Evolutionary conservation across 2,113 vertebrate genomes (phyloP), one percentile per base, ranked within the genome.

Genomic region (Forbesichthys papilliferus): DNA sequence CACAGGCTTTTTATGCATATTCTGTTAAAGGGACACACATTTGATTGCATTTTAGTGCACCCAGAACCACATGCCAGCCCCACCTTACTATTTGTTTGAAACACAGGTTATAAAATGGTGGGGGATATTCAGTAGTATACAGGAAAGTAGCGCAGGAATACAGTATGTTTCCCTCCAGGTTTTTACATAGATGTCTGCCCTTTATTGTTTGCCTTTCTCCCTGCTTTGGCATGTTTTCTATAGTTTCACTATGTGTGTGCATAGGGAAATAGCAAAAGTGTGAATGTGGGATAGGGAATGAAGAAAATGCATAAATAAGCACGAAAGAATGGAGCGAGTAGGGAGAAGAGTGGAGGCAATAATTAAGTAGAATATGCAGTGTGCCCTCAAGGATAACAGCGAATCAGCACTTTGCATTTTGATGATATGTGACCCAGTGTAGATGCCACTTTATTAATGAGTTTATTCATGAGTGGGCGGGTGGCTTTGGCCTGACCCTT

Each of bases 381-480:
- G 20, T 1, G 62, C 60, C 80, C 80, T 75, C 57, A 11, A 74
- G 81, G 79, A 61, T 79, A 66, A 47, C 63, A 78, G 64, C 48
- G 36, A 78, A 73, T 85, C 77, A 85, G 83, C 78, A 75, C 75
- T 85, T 85, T 80, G 74, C 65, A 81, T 87, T 88, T 77, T 74
- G 75, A 88, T 88, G 70, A 13, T 71, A 79, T 80, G 60, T 48
- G 71, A 81, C 65, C 79, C 69, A 66, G 58, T 48, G 56, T 69
- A 69, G 75, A 80, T 75, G 66, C 54, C 62, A 62, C 70, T 78
- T 81, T 81, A 84, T 88, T 84, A 84, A 88, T 84, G 74, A 79
- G 61, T 75, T 82, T 78, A 77, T 84, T 80, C 82, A 84, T 84
- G 80, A 78, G 72, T 65, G 77, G 34, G 55, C 61, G 66, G 77